Percentiles rank a stretch among this genome's conserved stretches.
Evolutionary conservation across 2,888 invertebrate species (phyloP).

Genomic region (Oscheius onirici): DNA sequence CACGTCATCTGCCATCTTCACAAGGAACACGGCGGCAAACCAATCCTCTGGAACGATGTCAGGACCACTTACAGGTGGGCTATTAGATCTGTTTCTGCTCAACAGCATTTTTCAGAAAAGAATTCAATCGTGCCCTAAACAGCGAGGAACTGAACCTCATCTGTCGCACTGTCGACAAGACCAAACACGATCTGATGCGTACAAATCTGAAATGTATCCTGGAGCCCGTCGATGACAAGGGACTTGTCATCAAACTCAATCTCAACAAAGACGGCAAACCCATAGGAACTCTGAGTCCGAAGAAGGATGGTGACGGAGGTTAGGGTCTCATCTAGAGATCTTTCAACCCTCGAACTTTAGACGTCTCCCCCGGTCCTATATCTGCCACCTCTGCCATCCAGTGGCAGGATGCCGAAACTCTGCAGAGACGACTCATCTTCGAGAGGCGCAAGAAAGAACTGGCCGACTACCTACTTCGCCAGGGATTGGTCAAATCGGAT

Average conservation of each 20-base stretch:
- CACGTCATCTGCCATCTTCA: not conserved
- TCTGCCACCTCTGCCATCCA: too few relatives aligned
- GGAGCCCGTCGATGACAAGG: slow-evolving; percentile 11
- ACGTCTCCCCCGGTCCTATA: too few relatives aligned
- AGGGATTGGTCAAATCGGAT: too few relatives aligned
- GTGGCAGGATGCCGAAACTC: too few relatives aligned
- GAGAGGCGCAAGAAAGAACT: too few relatives aligned
- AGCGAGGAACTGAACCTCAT: slow-evolving; percentile 23
- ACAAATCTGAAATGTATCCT: not conserved
- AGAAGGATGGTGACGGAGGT: too few relatives aligned
- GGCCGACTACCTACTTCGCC: too few relatives aligned
- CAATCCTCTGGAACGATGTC: slow-evolving; percentile 23
- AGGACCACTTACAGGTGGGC: slow-evolving; percentile 8
- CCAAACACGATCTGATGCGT: slow-evolving; percentile 9
- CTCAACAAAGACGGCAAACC: too few relatives aligned
- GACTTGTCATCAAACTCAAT: not conserved
- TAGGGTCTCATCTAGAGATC: too few relatives aligned
- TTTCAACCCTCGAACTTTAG: too few relatives aligned
- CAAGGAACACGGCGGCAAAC: not conserved
- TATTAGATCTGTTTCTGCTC: not conserved
- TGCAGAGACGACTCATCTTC: too few relatives aligned
- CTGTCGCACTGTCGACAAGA: not conserved
- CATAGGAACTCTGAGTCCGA: too few relatives aligned
- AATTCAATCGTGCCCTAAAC: slow-evolving; percentile 13
- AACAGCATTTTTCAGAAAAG: slow-evolving; percentile 3